Evolutionary conservation across 2,888 invertebrate species (phyloP), one percentile per base, ranked within the genome.

Genomic region (Heliconius ethilla): DNA sequence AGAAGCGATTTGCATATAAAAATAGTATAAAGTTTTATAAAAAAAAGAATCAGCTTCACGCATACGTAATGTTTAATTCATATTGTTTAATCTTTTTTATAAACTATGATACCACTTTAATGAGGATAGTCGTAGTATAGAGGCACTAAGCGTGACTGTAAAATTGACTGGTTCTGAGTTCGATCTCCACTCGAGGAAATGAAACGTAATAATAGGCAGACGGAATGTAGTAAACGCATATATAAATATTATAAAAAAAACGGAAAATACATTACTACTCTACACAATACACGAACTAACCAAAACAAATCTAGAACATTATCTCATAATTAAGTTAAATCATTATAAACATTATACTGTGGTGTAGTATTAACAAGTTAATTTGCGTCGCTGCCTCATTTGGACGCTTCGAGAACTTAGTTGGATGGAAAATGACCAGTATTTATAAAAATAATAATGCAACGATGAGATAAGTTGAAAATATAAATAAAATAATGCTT

Each of bases 401-500:
- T 66, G 29, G 75, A 75, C 45, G 55, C 33, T 72, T 72, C 72
- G 59, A 72, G 72, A 72, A 59, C 72, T 59, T 59, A 37, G 33
- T 59, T 33, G 59, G n/a, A 59, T 59, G 59, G 59, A 72, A 70
- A 70, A 27, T 27, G 59, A 59, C n/a, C 59, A 37, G 15, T 37
- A 37, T 37, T 59, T 72, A 59, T 55, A 59, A 10, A 72, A 72
- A n/a, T 33, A 37, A 72, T 59, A 33, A 59, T n/a, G n/a, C 40
- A 45, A 45, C 69, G 40, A 67, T 40, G 67, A 40, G n/a, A n/a
- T 37, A 37, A n/a, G 10, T 25, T 37, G 66, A 67, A 67, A 67
- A 67, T 51, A 37, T 37, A 67, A 37, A 37, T 67, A 67, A 37
- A 22, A 67, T 67, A 37, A 22, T 67, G 11, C 0, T 9, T 33